phyloP scores from a whole-genome alignment of 2,797 vertebrate species.

The Liasis olivaceus region DNA sequence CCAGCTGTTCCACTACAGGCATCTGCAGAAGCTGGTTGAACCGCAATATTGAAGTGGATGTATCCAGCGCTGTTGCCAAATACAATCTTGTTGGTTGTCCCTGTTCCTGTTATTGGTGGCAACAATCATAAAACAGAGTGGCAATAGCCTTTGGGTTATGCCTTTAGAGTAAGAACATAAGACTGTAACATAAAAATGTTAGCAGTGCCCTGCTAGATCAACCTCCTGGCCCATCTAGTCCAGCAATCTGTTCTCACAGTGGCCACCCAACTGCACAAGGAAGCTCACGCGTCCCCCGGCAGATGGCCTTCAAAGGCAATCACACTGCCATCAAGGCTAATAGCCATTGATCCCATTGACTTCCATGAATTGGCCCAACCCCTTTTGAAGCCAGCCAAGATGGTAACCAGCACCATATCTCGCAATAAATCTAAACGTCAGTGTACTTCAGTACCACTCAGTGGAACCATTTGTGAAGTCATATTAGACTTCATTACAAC shows the following conservation, averaged over 20 bases:
- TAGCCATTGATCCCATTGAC: neutral
- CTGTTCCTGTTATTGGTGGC: neutral
- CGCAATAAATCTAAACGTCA: neutral
- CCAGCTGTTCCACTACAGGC: neutral
- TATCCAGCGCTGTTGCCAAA: neutral
- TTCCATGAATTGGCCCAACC: neutral
- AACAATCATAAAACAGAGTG: neutral
- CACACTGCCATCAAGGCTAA: neutral
- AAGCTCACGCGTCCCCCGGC: neutral
- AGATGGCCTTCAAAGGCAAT: neutral
- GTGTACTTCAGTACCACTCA: neutral
- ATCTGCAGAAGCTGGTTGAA: neutral
- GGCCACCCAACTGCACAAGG: neutral
- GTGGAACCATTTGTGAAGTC: neutral
- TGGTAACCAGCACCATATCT: too few species aligned
- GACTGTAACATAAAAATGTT: neutral
- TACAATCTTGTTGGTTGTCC: too few species aligned
- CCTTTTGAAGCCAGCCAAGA: too few species aligned
- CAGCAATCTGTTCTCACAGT: neutral
- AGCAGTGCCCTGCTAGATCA: neutral
- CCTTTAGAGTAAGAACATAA: neutral
- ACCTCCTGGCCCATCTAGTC: neutral
- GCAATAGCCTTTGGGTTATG: neutral
- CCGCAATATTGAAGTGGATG: neutral
- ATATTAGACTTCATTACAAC: neutral